Percentiles rank a stretch among this genome's conserved stretches.
Conservation (phyloP, 2,888 invertebrate genomes). For the Clanis bilineata region DNA sequence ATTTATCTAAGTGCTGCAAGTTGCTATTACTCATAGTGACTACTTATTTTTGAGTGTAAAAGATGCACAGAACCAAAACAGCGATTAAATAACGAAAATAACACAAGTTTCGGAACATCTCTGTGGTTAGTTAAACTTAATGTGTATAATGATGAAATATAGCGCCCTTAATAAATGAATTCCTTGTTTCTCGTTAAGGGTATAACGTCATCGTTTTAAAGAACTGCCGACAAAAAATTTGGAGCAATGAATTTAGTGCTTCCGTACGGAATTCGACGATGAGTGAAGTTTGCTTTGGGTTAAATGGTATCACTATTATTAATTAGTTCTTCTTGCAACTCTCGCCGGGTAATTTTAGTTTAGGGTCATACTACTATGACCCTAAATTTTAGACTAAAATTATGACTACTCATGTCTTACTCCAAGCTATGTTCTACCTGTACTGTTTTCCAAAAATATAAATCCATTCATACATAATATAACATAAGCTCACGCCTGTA, state of each 20-base stretch:
- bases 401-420: no score
- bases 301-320: not conserved
- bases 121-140: constrained; percentile 20
- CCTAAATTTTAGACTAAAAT: no score
- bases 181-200: constrained; percentile 36
- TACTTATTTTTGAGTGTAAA: not conserved
- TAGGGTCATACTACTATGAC: no score
- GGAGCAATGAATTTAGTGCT: constrained; percentile 35
- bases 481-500: no score
- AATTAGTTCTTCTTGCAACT: no score
- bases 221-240: constrained; percentile 51
- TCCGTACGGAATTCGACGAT: constrained; percentile 16
- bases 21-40: no score
- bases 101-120: not conserved
- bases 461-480: no score
- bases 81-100: not conserved
- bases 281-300: constrained; percentile 3
- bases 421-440: no score
- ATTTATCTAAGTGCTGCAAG: no score
- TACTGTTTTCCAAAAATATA: no score
- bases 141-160: constrained; percentile 49
- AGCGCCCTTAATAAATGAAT: constrained; percentile 60
- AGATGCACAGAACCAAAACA: not conserved
- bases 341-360: no score
- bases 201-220: constrained; percentile 42